Conservation (phyloP, 92 coral and sea anemone species). For the Metridium senile region DNA sequence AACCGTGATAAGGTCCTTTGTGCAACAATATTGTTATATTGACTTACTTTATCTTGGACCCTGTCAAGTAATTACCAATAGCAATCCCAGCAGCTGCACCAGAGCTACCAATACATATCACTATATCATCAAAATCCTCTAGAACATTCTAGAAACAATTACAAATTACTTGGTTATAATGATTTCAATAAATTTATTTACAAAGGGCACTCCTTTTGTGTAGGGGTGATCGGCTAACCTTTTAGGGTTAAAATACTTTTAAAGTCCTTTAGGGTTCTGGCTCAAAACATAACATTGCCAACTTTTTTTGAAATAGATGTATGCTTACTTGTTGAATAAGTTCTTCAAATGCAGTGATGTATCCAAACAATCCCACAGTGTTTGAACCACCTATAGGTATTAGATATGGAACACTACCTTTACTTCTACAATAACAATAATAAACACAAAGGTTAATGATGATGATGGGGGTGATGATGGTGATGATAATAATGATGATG, state of each 20-base stretch:
- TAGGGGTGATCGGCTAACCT: no score
- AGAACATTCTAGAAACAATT: slow-evolving; percentile 57
- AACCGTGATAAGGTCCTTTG: no score
- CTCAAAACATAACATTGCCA: no score
- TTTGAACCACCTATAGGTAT: slow-evolving; percentile 84
- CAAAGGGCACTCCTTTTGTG: no score
- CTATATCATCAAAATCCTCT: slow-evolving; percentile 83
- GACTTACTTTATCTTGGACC: slow-evolving; percentile 67
- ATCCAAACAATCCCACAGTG: slow-evolving; percentile 78
- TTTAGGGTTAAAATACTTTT: no score
- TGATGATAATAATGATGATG: no score
- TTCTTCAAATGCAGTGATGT: slow-evolving; percentile 78
- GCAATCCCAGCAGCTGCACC: slow-evolving; percentile 88
- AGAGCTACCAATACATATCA: slow-evolving; percentile 72
- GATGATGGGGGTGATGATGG: no score
- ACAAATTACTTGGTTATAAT: no score
- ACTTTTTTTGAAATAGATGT: neutral
- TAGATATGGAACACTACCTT: slow-evolving; percentile 64
- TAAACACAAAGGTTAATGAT: no score
- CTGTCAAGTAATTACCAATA: slow-evolving; percentile 78
- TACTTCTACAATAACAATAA: slow-evolving; percentile 12
- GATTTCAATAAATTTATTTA: no score
- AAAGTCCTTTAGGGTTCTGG: no score
- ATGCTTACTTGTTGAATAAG: slow-evolving; percentile 65
- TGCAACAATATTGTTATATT: no score